These are phyloP conservation scores for Brevipalpus yothersi DNA, from an alignment of 1,140 invertebrate genomes.

Conservation along the genomic window DNA sequence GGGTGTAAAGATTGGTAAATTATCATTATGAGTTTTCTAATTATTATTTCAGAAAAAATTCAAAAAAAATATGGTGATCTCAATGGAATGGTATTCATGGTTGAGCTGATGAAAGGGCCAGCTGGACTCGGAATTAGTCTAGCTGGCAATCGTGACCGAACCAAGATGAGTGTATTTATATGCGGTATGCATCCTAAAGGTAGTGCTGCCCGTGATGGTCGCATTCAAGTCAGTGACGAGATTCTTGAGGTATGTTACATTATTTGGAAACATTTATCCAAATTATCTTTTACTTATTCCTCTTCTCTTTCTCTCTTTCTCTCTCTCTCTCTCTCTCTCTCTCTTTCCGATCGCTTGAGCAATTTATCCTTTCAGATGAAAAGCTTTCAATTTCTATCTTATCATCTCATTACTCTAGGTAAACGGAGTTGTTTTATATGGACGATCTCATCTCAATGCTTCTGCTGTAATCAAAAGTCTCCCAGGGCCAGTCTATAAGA, in stretches of 20 bases:
- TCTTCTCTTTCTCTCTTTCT: background rate
- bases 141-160: conserved; percentile 76
- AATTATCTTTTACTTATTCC: background rate
- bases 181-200: conserved; percentile 79
- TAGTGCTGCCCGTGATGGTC: conserved; percentile 40
- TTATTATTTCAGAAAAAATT: conserved; percentile 17
- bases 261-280: background rate
- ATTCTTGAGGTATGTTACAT: conserved; percentile 52
- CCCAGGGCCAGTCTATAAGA: conserved; percentile 50
- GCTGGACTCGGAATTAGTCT: conserved; percentile 54
- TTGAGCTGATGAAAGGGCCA: conserved; percentile 34
- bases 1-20: no score
- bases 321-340: background rate
- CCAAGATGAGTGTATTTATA: conserved; percentile 84
- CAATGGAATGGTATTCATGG: conserved; percentile 33
- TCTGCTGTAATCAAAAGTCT: conserved; percentile 83
- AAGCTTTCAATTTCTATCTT: background rate
- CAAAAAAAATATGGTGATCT: conserved; percentile 48
- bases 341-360: background rate
- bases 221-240: conserved; percentile 74
- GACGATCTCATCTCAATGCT: conserved; percentile 80
- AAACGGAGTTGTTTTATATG: conserved; percentile 82
- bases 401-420: background rate
- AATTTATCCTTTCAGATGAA: background rate
- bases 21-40: background rate